Base-by-base conservation (phyloP, 2,797 vertebrate species). In the Helarctos malayanus region DNA sequence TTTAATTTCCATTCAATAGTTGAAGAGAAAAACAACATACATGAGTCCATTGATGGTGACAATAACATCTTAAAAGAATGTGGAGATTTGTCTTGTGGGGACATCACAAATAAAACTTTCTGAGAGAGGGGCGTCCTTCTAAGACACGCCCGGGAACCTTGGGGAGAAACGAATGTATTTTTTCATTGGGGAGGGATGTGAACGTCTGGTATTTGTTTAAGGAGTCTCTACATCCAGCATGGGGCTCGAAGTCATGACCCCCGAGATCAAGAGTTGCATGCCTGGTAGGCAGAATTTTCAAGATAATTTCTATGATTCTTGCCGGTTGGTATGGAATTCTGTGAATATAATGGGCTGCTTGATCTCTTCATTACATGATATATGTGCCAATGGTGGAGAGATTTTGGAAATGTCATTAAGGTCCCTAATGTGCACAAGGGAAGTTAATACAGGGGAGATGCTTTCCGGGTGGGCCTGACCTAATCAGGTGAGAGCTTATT, bases 261-360 rank as follows among this genome's bases (percentile, higher is more conserved):
- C 38, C 0, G 3, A 73, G 38, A 41, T 45, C 35, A 73, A 73
- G 23, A 45, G 6, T 45, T 73, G 23, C 23, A 25, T 25, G 23
- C 13, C 15, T 15, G 13, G 25, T 27, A 73, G 13, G 71, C 7
- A 45, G 23, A 45, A 7, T 57, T 87, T 32, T 38, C 12, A 80
- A 69, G 16, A 80, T 29, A 47, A 25, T 11, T 11, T 8, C 21
- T 3, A 5, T 2, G 18, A 79, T 27, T 15, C 14, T 57, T 57
- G 5, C 32, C 3, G 19, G 8, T 25, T 18, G 25, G 4, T 16
- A 3, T 0, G 2, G 29, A 56, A 16, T n/a, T 12, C 12, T 69
- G 18, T 8, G 1, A 9, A 41, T 19, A 18, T 18, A 59, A 69
- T 6, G 16, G 9, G 7, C 13, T 29, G 0, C 3, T 71, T 13